Evolutionary conservation across 2,888 invertebrate species (phyloP), one percentile per base, ranked within the genome.

Genomic region (Microdon myrmicae): DNA sequence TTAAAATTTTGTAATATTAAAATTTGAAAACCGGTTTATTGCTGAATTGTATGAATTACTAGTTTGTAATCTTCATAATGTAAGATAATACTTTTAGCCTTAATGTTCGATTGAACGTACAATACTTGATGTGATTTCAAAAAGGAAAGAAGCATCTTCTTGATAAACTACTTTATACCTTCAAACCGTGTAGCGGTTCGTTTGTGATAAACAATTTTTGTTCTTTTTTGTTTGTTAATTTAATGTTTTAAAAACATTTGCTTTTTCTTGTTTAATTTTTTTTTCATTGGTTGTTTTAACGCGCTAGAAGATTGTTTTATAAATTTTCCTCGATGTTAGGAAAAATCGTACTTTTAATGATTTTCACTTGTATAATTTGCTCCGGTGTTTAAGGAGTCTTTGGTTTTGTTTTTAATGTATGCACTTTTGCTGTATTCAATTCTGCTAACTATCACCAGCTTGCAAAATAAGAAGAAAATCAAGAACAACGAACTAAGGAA

Each of bases 271-370:
- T 34, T 39, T 28, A 29, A 47, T 4, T 49, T 56, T 48, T 44
- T 12, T 54, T 43, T 54, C 60, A 26, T 48, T 64, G 58, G 53
- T 59, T 61, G 34, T 20, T 26, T 51, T 38, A 51, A 64, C 56
- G 71, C 71, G 70, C 71, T 70, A 70, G 70, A 70, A 71, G 70
- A 70, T 71, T 67, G 68, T 44, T 35, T 38, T 47, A 25, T 13
- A 60, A 37, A 67, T 67, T 38, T 71, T 59, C 29, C 12, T 73
- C 70, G 72, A 70, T 10, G 10, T 3, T 12, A 16, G 16, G 5
- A 4, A 4, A 16, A 4, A 6, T 23, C 23, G 23, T 7, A n/a
- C 31, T 43, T 38, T 19, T 38, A 61, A 55, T 67, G 74, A 72
- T 67, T 67, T 56, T 64, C 64, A 64, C 64, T 53, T 47, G 70